Evolutionary conservation across 2,113 vertebrate genomes (phyloP).

Genomic region (Vulpes lagopus): DNA sequence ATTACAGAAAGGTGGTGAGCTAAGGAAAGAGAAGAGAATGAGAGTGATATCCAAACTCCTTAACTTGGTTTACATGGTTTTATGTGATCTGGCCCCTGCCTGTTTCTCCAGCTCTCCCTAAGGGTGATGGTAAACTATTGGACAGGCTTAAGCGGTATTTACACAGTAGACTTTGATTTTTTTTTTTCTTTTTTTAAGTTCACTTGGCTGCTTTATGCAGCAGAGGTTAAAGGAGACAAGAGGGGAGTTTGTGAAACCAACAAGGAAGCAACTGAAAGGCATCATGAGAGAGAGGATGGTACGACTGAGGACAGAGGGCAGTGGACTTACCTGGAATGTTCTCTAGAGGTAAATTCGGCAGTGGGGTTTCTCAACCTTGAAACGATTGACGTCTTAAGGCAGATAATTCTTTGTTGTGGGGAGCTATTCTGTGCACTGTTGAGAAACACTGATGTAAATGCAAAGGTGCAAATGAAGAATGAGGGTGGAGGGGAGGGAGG

Average conservation of each 20-base stretch:
- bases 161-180: not conserved
- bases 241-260: not conserved
- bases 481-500: not conserved
- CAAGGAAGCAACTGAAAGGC: fast-evolving
- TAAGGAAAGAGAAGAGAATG: not conserved
- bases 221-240: not conserved
- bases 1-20: not conserved
- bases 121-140: not conserved
- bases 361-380: not conserved
- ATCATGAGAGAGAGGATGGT: not conserved
- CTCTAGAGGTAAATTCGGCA: not conserved
- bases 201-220: not conserved
- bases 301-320: not conserved
- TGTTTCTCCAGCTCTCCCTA: not conserved
- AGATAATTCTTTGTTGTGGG: not conserved
- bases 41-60: not conserved
- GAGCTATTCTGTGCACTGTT: not conserved
- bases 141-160: not conserved
- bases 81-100: not conserved
- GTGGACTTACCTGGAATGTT: not conserved
- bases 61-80: not conserved
- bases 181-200: not conserved
- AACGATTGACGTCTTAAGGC: not conserved
- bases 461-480: not conserved
- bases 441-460: not conserved